Base-by-base conservation (phyloP, 92 coral and sea anemone genomes). In the Isaurus tuberculatus region DNA sequence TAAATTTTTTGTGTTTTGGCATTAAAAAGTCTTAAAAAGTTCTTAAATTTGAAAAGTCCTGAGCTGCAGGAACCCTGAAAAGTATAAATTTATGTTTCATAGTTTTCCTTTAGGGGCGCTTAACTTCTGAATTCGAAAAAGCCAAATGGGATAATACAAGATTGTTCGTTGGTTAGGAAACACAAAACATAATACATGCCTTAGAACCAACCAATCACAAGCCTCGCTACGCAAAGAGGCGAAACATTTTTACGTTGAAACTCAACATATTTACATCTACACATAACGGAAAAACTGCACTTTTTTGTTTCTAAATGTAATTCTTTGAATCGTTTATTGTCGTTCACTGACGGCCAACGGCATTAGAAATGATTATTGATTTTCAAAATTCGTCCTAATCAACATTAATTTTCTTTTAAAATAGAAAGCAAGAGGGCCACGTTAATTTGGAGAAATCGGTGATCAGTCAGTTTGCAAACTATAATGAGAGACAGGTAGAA, bases 401-500 rank as follows among this genome's bases (percentile, higher is more conserved):
- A 42, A 13, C 77, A 8, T 42, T n/a, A n/a, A n/a, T 37, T 17
- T 53, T 70, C 75, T 27, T 23, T 13, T 49, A 14, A 49, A 84
- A 93, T 48, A 90, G 87, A 23, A 92, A 74, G 36, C 87, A 86
- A 57, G 48, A 74, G 17, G 34, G 68, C 19, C 82, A 83, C 19
- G 20, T 8, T 28, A 65, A 70, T 20, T 79, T 93, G 40, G 92
- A 88, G 44, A 57, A 49, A 11, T 43, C 87, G 32, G 63, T 93
- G 28, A 44, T 91, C 36, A 17, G 44, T 55, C 10, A 78, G 55
- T 93, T 91, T 79, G 71, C 91, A 43, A 90, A 70, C 80, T 60
- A 77, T 22, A 37, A 53, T 31, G 64, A 75, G 57, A 60, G n/a
- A 32, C 66, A 79, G 27, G 16, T 55, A 20, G 77, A 78, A n/a